Percentiles rank a stretch among this genome's conserved stretches.
These are phyloP conservation scores for Heliconius himera DNA, from an alignment of 1,140 invertebrate genomes.

Conservation along the genomic window DNA sequence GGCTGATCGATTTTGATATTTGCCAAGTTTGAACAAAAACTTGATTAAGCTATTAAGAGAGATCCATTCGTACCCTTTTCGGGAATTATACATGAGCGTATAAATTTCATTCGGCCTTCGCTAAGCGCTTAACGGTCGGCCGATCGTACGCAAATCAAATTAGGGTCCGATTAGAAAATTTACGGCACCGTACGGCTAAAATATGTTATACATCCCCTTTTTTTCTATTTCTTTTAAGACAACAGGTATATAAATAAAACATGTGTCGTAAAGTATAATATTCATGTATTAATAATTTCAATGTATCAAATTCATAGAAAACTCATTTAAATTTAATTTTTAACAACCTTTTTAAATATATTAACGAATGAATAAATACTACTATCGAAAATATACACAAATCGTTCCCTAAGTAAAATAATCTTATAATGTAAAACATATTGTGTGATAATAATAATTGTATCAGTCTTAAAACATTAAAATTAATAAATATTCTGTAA, in stretches of 20 bases:
- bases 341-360: background rate
- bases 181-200: background rate
- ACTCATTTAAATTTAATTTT: background rate
- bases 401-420: background rate
- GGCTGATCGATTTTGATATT: background rate
- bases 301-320: background rate
- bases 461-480: constrained; percentile 20
- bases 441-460: background rate
- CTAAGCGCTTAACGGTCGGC: constrained; percentile 62
- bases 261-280: background rate
- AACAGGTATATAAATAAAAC: background rate
- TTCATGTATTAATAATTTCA: background rate
- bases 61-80: constrained; percentile 68
- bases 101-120: constrained; percentile 64
- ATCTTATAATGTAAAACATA: background rate
- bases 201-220: background rate
- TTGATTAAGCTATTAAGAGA: constrained; percentile 63
- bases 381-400: background rate
- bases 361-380: constrained; percentile 2
- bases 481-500: constrained; percentile 15
- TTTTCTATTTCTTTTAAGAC: background rate
- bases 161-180: constrained; percentile 36
- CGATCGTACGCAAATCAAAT: constrained; percentile 65
- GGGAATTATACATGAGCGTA: constrained; percentile 56
- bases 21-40: constrained; percentile 43